These are phyloP conservation scores for Macroglossus sobrinus DNA, from an alignment of 2,113 vertebrate species.

Conservation along the genomic window DNA sequence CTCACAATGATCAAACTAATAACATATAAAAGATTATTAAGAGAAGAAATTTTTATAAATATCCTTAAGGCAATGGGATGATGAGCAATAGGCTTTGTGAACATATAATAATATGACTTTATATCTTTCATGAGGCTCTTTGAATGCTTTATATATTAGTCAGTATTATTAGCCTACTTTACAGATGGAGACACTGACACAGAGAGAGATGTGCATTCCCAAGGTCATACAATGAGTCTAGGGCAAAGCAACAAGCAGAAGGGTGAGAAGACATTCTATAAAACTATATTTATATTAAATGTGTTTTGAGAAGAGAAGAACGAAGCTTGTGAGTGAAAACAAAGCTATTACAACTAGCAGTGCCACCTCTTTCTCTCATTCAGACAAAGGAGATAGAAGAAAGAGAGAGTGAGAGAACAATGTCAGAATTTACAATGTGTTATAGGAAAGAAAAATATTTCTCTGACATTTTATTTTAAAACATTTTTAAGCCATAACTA, in stretches of 20 bases:
- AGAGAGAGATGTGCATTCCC: neutral
- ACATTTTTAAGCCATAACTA: neutral
- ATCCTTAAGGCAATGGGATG: neutral
- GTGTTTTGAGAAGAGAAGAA: conserved; percentile 2
- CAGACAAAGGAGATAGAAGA: neutral
- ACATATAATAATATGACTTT: neutral
- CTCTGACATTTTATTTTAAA: neutral
- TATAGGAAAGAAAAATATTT: neutral
- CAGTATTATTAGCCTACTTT: neutral
- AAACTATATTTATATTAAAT: neutral
- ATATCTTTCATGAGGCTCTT: neutral
- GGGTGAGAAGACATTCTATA: neutral
- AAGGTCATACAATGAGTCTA: neutral
- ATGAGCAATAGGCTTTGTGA: conserved; percentile 13
- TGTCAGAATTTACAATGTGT: neutral
- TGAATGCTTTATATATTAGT: neutral
- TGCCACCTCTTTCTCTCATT: neutral
- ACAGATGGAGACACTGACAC: neutral
- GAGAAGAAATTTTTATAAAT: conserved; percentile 3
- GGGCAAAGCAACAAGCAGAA: neutral
- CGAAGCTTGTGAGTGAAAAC: neutral
- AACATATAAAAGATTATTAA: conserved; percentile 12
- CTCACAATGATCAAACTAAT: conserved; percentile 30
- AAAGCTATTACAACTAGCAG: neutral
- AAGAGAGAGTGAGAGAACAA: neutral